Evolutionary conservation across 1,140 invertebrate species (phyloP).

Genomic region (Heliothis virescens): DNA sequence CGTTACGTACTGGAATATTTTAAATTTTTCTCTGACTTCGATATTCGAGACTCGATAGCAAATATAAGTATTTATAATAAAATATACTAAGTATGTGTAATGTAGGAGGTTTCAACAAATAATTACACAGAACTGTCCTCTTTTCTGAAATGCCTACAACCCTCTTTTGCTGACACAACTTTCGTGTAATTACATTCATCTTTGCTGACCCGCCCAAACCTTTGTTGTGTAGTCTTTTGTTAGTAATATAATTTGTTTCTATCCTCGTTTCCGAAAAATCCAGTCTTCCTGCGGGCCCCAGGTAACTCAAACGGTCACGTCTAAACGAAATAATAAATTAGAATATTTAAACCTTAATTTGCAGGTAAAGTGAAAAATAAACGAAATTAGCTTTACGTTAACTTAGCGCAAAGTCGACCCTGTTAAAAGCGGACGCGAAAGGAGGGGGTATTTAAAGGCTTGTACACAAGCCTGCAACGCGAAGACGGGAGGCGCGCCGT

Average conservation of each 20-base stretch:
- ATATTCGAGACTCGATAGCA: no score
- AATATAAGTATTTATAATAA: no score
- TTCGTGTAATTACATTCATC: constrained; percentile 12
- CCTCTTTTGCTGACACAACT: background rate
- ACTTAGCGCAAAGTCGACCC: constrained; percentile 53
- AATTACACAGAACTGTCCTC: no score
- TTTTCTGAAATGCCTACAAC: background rate
- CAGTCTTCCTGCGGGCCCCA: background rate
- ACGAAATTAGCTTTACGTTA: constrained; percentile 65
- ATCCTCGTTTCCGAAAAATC: background rate
- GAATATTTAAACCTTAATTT: constrained; percentile 61
- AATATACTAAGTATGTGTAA: no score
- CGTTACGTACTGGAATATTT: no score
- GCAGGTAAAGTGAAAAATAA: constrained; percentile 62
- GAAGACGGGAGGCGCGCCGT: background rate
- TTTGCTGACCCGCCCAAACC: background rate
- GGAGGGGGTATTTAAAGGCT: constrained; percentile 38
- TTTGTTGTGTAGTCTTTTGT: constrained; percentile 16
- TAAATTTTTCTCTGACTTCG: no score
- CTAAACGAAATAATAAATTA: constrained; percentile 54
- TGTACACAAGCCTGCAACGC: constrained; percentile 32
- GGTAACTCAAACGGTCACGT: constrained; percentile 17
- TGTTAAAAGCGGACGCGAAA: constrained; percentile 41
- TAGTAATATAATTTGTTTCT: constrained; percentile 33
- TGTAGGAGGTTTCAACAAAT: no score